Conservation (phyloP, 2,888 invertebrate genomes). For the Oscheius sp. region DNA sequence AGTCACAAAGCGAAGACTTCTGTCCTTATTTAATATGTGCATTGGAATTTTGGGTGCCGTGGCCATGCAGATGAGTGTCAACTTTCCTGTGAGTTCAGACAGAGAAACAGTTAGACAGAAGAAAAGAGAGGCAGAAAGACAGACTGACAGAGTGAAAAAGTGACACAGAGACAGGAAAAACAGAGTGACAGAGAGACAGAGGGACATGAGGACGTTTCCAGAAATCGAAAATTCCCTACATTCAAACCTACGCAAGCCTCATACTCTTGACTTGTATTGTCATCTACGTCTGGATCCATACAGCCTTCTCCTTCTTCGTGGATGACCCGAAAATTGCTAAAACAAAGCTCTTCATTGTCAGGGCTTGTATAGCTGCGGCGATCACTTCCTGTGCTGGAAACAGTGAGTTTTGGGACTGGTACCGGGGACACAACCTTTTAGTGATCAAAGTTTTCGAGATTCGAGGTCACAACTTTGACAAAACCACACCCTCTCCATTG, state of each 20-base stretch:
- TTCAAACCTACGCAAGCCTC: constrained; percentile 34
- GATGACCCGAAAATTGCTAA: constrained; percentile 32
- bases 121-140: too few species aligned
- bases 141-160: too few species aligned
- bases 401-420: constrained; percentile 18
- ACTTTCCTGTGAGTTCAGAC: constrained; percentile 30
- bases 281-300: constrained; percentile 35
- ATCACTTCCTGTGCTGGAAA: constrained; percentile 32
- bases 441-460: constrained; percentile 39
- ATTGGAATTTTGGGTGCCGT: constrained; percentile 32
- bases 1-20: constrained; percentile 6
- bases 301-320: constrained; percentile 29
- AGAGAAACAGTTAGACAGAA: too few species aligned
- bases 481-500: constrained; percentile 33
- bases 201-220: not conserved
- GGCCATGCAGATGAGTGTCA: constrained; percentile 36
- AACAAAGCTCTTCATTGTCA: constrained; percentile 10
- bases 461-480: constrained; percentile 36
- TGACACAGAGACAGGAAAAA: too few species aligned
- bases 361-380: constrained; percentile 26
- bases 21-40: constrained; percentile 36
- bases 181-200: too few species aligned
- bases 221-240: constrained; percentile 33
- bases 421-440: not conserved
- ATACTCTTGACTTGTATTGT: constrained; percentile 26